Conservation (phyloP, 2,113 vertebrate genomes). For the Alexandromys fortis region DNA sequence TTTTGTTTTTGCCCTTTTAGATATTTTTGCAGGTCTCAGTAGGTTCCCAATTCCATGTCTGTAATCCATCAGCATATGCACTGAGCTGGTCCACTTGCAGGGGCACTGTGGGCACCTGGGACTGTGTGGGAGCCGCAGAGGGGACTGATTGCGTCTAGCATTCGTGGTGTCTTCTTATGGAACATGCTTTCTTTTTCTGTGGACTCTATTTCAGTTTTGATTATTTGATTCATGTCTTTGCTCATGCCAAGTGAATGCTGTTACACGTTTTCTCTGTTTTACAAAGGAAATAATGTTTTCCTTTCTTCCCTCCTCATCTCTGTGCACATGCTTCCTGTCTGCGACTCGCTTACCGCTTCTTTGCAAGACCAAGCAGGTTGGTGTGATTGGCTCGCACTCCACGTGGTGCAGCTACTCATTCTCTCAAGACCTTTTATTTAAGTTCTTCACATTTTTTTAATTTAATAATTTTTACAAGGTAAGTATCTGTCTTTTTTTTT, state of each 20-base stretch:
- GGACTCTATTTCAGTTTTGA: slow-evolving; percentile 56
- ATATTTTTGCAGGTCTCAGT: slow-evolving; percentile 75
- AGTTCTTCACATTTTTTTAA: slow-evolving; percentile 59
- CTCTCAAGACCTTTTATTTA: slow-evolving; percentile 64
- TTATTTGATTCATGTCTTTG: slow-evolving; percentile 73
- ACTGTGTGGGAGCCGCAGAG: slow-evolving; percentile 58
- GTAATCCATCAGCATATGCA: slow-evolving; percentile 26
- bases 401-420: slow-evolving; percentile 69
- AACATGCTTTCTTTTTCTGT: slow-evolving; percentile 59
- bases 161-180: slow-evolving; percentile 52
- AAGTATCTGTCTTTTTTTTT: slow-evolving; percentile 68
- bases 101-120: slow-evolving; percentile 54
- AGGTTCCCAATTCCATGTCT: slow-evolving; percentile 62
- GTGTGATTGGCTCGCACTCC: slow-evolving; percentile 88
- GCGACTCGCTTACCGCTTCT: slow-evolving; percentile 89
- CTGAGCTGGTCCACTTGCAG: slow-evolving; percentile 10
- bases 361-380: slow-evolving; percentile 96
- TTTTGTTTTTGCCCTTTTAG: slow-evolving; percentile 26
- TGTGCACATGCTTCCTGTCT: slow-evolving; percentile 89
- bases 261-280: slow-evolving; percentile 80
- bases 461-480: slow-evolving; percentile 63
- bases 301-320: slow-evolving; percentile 81
- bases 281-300: slow-evolving; percentile 85
- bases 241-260: slow-evolving; percentile 63
- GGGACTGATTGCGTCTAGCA: slow-evolving; percentile 41